A percentile compares a stretch with the other conserved stretches of the same genome.
Conservation (phyloP, 37 sponge, comb jelly and placozoan species). For the Hormiphora californensis region DNA sequence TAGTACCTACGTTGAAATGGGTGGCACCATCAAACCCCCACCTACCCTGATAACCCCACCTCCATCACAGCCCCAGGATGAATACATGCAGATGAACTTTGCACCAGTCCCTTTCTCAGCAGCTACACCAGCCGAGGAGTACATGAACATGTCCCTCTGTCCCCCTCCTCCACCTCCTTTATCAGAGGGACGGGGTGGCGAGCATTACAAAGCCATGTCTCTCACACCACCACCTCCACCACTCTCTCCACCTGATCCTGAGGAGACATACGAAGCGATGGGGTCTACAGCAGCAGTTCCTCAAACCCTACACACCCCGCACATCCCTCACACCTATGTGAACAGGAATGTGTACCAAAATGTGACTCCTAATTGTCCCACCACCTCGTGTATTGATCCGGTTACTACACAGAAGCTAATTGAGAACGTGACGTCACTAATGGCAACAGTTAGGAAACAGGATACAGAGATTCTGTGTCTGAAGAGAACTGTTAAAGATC, state of each 20-base stretch:
- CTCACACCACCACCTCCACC: neutral
- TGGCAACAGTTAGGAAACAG: neutral
- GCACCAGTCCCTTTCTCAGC: no score
- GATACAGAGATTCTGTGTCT: constrained; percentile 30
- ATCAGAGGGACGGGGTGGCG: no score
- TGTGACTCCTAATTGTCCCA: neutral
- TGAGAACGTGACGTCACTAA: neutral
- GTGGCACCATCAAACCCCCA: no score
- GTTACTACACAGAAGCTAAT: constrained; percentile 35
- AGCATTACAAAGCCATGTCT: no score
- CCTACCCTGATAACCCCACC: no score
- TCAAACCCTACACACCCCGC: neutral
- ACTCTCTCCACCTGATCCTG: neutral
- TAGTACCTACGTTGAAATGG: no score
- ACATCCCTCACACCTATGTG: neutral
- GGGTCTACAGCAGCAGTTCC: no score
- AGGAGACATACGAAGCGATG: constrained; percentile 32
- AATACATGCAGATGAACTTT: no score
- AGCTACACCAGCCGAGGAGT: no score
- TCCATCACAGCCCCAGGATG: no score
- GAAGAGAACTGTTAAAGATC: constrained; percentile 35
- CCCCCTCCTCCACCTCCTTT: no score
- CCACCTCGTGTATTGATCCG: neutral
- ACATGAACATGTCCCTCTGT: constrained; percentile 37
- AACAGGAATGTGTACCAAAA: neutral